Percentiles rank a stretch among this genome's conserved stretches.
These are phyloP conservation scores for Melanotaenia parkinsoni DNA, from an alignment of 2,797 vertebrate species.

Conservation along the genomic window DNA sequence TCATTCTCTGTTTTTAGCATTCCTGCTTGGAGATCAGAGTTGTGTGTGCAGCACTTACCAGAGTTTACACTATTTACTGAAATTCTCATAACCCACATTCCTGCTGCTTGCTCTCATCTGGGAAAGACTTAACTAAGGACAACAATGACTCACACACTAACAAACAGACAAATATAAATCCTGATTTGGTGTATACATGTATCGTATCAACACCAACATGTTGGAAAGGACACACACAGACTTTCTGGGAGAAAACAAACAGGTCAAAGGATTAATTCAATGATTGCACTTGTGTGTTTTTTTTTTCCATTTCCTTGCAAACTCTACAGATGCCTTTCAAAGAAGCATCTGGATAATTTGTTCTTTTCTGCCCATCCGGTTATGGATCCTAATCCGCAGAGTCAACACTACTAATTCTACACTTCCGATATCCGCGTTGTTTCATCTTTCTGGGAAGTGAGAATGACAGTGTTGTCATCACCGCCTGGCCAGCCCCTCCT, in stretches of 20 bases:
- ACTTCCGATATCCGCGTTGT: constrained; percentile 52
- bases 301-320: constrained; percentile 23
- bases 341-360: constrained; percentile 54
- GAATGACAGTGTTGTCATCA: constrained; percentile 65
- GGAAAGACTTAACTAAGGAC: constrained; percentile 57
- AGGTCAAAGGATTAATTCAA: constrained; percentile 56
- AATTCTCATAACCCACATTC: constrained; percentile 43
- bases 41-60: constrained; percentile 8
- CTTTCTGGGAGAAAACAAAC: constrained; percentile 54
- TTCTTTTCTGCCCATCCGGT: constrained; percentile 52
- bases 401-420: constrained; percentile 63
- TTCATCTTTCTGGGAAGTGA: constrained; percentile 54
- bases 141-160: constrained; percentile 49
- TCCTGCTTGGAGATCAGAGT: not conserved
- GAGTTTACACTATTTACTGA: constrained; percentile 24
- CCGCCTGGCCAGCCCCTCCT: constrained; percentile 18
- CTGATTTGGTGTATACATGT: constrained; percentile 16
- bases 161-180: constrained; percentile 56
- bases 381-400: constrained; percentile 73
- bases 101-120: constrained; percentile 48
- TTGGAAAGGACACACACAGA: constrained; percentile 11
- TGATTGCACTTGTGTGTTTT: constrained; percentile 32
- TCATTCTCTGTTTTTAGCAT: not conserved
- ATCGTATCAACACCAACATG: constrained; percentile 23
- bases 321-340: constrained; percentile 52